Conservation (phyloP, 2,113 vertebrate species). For the Oreotrochilus melanogaster region DNA sequence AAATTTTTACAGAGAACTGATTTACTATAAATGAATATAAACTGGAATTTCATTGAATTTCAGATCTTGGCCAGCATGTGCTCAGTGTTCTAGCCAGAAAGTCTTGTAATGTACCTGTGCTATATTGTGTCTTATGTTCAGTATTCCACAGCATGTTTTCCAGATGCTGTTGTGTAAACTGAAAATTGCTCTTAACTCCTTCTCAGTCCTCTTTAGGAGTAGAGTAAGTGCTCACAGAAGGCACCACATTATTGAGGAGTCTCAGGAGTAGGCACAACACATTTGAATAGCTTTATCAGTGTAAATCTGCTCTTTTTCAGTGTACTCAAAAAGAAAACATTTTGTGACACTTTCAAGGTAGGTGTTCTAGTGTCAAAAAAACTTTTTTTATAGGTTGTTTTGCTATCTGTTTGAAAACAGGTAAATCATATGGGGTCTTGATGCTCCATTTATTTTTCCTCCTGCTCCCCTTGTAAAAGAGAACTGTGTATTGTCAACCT, state of each 20-base stretch:
- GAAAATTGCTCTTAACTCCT: neutral
- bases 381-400: fast-evolving
- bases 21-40: neutral
- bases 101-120: neutral
- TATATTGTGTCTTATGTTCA: neutral
- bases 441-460: neutral
- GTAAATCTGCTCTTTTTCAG: neutral
- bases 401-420: neutral
- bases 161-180: neutral
- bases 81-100: neutral
- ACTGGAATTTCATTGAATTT: neutral
- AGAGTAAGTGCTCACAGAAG: neutral
- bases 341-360: neutral
- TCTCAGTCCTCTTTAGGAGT: neutral
- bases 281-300: neutral
- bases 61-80: neutral
- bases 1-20: neutral
- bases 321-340: neutral
- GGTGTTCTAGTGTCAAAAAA: neutral
- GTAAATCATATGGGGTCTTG: neutral
- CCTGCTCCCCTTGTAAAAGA: neutral
- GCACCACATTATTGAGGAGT: neutral
- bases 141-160: neutral
- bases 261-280: neutral
- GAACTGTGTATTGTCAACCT: neutral